Evolutionary conservation across 2,888 invertebrate genomes (phyloP).

Genomic region (Poecilus cupreus): DNA sequence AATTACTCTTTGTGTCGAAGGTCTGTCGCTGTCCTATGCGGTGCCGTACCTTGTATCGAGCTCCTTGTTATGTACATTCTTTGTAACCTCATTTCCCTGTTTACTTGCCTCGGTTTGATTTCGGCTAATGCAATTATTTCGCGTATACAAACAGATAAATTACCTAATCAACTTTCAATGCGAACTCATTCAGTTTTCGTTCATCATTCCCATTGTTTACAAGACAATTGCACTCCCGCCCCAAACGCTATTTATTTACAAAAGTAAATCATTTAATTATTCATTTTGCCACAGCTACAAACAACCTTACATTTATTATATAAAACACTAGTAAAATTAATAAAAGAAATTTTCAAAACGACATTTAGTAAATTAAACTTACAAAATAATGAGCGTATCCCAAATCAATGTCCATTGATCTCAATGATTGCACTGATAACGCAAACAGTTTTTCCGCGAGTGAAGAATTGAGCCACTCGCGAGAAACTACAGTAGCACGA

Average conservation of each 20-base stretch:
- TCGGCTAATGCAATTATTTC: not conserved
- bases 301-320: no score
- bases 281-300: no score
- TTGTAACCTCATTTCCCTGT: not conserved
- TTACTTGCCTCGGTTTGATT: not conserved
- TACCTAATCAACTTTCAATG: not conserved
- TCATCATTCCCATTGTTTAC: not conserved
- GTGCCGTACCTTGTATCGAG: not conserved
- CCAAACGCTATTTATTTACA: no score
- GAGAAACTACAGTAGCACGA: not conserved
- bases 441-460: not conserved
- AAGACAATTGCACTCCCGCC: no score
- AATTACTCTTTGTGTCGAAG: not conserved
- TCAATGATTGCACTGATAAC: not conserved
- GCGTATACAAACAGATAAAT: not conserved
- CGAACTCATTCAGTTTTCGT: not conserved
- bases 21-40: not conserved
- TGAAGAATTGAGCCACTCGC: not conserved
- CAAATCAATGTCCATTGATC: conserved; percentile 21
- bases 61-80: not conserved
- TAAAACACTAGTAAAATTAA: no score
- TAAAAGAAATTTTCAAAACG: no score
- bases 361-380: not conserved
- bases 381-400: not conserved
- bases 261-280: no score